phyloP scores from a whole-genome alignment of 2,888 invertebrate genomes.

The Nezara viridula region DNA sequence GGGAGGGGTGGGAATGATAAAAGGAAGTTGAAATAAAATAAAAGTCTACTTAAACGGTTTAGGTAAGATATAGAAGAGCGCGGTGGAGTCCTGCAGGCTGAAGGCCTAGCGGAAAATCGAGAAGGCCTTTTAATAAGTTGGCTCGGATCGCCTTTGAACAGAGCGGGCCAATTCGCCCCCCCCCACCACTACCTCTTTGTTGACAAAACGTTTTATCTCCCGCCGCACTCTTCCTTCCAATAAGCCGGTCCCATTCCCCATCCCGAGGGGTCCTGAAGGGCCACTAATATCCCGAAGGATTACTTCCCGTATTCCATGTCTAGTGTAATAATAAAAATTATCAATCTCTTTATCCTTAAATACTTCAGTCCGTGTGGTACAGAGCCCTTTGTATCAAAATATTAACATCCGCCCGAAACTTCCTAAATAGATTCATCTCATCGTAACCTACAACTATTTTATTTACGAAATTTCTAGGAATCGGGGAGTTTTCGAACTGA shows the following conservation, averaged over 20 bases:
- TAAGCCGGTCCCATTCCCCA: not conserved
- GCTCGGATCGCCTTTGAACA: conserved; percentile 27
- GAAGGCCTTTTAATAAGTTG: conserved; percentile 29
- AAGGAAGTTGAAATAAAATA: not conserved
- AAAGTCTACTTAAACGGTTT: conserved; percentile 23
- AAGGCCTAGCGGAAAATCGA: not conserved
- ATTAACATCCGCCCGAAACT: no score
- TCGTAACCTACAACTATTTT: no score
- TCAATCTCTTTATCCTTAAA: no score
- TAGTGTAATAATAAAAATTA: not conserved
- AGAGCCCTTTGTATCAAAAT: no score
- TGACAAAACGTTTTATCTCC: conserved; percentile 38
- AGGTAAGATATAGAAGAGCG: not conserved
- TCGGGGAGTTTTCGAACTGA: no score
- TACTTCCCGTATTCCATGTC: not conserved
- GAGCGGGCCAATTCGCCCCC: not conserved
- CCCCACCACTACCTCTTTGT: not conserved
- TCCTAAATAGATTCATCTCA: no score
- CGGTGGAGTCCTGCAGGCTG: no score
- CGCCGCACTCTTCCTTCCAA: not conserved
- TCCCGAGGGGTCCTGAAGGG: no score
- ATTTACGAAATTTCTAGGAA: no score
- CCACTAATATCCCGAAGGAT: not conserved
- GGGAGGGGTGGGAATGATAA: no score
- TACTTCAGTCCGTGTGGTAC: no score